phyloP scores from a whole-genome alignment of 2,113 vertebrate species.

The Trematocara variabile region DNA sequence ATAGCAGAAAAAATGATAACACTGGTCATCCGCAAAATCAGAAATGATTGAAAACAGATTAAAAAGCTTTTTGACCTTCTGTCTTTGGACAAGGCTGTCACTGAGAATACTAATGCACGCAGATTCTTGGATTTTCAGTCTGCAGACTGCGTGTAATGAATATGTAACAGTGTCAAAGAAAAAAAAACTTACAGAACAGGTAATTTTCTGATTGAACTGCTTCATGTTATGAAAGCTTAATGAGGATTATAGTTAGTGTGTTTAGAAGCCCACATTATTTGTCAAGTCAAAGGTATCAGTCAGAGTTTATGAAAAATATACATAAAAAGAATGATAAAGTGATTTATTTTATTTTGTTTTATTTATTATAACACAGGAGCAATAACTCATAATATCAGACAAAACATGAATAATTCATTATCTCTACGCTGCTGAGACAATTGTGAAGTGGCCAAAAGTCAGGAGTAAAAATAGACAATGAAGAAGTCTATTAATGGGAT shows the following conservation, averaged over 20 bases:
- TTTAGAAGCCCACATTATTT: not conserved
- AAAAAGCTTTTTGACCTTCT: not conserved
- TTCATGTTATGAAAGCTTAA: not conserved
- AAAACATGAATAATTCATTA: not conserved
- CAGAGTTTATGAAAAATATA: not conserved
- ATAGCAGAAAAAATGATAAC: not conserved
- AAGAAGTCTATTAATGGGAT: slow-evolving; percentile 24
- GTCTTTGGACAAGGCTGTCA: not conserved
- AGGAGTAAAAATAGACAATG: slow-evolving; percentile 48
- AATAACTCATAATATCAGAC: not conserved
- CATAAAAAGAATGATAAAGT: not conserved
- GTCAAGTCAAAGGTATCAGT: not conserved
- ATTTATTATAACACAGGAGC: not conserved
- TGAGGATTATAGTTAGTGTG: not conserved
- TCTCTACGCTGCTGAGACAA: not conserved
- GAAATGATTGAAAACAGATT: not conserved
- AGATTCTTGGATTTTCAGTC: not conserved
- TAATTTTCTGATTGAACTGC: not conserved
- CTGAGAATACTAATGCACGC: not conserved
- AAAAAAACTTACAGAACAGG: not conserved
- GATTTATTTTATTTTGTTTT: not conserved
- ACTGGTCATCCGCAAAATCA: not conserved
- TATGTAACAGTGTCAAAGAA: not conserved
- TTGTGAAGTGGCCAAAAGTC: not conserved
- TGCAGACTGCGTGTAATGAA: not conserved